Conservation (phyloP, 2,888 invertebrate species). For the Perizoma affinitatum region DNA sequence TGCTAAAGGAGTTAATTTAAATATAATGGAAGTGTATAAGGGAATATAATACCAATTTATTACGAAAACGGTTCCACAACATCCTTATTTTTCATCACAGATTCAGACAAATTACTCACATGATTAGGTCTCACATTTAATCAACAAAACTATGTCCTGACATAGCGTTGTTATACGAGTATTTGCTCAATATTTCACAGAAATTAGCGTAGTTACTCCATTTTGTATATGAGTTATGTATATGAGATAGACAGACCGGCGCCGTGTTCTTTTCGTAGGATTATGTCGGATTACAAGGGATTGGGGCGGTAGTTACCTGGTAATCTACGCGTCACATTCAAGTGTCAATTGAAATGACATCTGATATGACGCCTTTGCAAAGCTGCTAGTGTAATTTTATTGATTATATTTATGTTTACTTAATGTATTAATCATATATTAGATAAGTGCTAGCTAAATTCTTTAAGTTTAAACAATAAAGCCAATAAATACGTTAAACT, state of each 20-base stretch:
- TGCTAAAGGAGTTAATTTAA: no score
- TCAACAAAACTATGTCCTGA: constrained; percentile 38
- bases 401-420: no score
- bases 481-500: no score
- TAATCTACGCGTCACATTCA: constrained; percentile 44
- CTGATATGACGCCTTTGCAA: constrained; percentile 22
- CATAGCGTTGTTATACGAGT: constrained; percentile 39
- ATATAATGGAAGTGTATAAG: no score
- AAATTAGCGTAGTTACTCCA: constrained; percentile 68
- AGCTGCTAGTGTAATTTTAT: background rate
- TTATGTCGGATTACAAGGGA: constrained; percentile 42
- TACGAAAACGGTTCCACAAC: background rate
- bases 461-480: no score
- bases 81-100: constrained; percentile 4
- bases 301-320: constrained; percentile 31
- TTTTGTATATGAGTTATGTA: constrained; percentile 62
- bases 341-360: constrained; percentile 43
- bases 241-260: constrained; percentile 64
- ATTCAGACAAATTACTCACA: constrained; percentile 17
- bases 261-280: constrained; percentile 51
- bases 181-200: constrained; percentile 61
- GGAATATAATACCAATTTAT: no score
- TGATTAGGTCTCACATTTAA: constrained; percentile 36
- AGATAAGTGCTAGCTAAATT: no score
- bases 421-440: no score